Percentiles rank a stretch among this genome's conserved stretches.
phyloP scores from a whole-genome alignment of 1,140 invertebrate genomes.

The Mesaphorura yosii region DNA sequence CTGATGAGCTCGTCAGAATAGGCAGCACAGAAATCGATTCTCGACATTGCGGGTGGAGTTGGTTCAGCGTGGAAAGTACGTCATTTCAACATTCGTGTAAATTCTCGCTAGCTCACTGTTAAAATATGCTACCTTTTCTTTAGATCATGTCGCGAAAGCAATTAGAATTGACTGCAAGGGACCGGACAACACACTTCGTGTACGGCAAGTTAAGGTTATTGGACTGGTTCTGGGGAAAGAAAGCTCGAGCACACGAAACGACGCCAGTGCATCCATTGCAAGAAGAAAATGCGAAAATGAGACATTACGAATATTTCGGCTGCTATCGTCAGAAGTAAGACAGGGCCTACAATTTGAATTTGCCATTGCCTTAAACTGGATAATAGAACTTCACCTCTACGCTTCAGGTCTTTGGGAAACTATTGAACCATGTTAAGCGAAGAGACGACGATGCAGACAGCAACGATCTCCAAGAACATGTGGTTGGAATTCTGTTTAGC shows the following conservation, averaged over 20 bases:
- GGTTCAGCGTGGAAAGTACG: constrained; percentile 60
- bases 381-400: not conserved
- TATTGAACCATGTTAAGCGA: constrained; percentile 52
- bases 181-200: constrained; percentile 73
- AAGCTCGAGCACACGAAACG: constrained; percentile 40
- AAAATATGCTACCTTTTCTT: not conserved
- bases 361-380: not conserved
- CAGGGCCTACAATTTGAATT: not conserved
- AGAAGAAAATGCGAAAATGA: constrained; percentile 81
- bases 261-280: constrained; percentile 48
- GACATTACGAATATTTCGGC: constrained; percentile 82
- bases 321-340: constrained; percentile 75
- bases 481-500: constrained; percentile 92
- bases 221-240: constrained; percentile 38
- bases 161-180: constrained; percentile 47
- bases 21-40: constrained; percentile 70
- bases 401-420: constrained; percentile 75
- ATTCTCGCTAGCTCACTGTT: not conserved
- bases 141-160: not conserved
- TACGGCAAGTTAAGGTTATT: constrained; percentile 65
- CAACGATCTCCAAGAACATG: constrained; percentile 84
- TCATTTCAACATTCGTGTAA: not conserved
- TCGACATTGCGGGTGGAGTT: constrained; percentile 72
- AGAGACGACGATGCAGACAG: constrained; percentile 43
- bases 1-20: constrained; percentile 67